Base-by-base conservation (phyloP, 2,888 invertebrate genomes). In the Chesias legatella region DNA sequence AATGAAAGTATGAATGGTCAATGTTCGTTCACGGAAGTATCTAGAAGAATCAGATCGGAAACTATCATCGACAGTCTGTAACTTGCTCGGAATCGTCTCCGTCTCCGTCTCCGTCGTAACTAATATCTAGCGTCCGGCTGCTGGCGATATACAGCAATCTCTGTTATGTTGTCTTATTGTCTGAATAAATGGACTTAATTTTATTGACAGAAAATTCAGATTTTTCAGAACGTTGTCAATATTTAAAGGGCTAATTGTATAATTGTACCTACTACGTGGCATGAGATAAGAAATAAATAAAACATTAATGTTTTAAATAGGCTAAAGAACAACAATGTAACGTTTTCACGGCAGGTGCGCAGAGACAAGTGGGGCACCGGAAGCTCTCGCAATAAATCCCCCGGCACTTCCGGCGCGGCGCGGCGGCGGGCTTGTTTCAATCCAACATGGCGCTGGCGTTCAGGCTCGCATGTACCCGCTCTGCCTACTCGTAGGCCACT, bases 391-490 rank as follows among this genome's bases (percentile, higher is more conserved):
- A 66, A 75, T 78, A 75, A 76, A 73, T 70, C 71, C 73, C 73
- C 68, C 58, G 61, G 55, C 58, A 61, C 72, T 80, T 83, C 84
- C 84, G 81, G 67, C n/a, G n/a, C n/a, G n/a, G n/a, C n/a, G n/a
- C n/a, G n/a, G n/a, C n/a, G n/a, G n/a, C 56, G 60, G 47, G 59
- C n/a, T 33, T 33, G 39, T 30, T 69, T 67, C 59, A 48, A 51
- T 59, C 63, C 67, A 42, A 65, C 63, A 74, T 73, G 67, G 72
- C 69, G 70, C 71, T 68, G 56, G 53, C 57, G 57, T 43, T 60
- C 59, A 54, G 40, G 37, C 32, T 13, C 38, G 30, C 32, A 51
- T 44, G 34, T n/a, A n/a, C n/a, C n/a, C n/a, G n/a, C n/a, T n/a
- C n/a, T n/a, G n/a, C n/a, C n/a, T n/a, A n/a, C n/a, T n/a, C n/a